Evolutionary conservation across 2,113 vertebrate genomes (phyloP).

Genomic region (cat (Felis catus)): DNA sequence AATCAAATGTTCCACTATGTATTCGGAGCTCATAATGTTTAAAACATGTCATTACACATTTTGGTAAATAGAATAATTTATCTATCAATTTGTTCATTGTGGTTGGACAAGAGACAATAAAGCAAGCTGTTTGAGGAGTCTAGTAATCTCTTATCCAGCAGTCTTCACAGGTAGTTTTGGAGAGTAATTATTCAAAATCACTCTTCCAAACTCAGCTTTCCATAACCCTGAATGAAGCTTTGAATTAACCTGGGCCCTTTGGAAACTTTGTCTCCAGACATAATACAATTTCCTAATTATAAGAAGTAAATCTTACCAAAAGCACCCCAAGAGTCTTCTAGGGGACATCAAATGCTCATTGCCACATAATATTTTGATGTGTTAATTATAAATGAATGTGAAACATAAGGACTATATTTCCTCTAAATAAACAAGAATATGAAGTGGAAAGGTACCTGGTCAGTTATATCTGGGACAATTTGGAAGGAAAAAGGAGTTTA

Average conservation of each 20-base stretch:
- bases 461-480: background rate
- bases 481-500: constrained; percentile 50
- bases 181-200: background rate
- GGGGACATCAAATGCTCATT: background rate
- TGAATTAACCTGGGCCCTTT: constrained; percentile 20
- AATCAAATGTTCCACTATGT: background rate
- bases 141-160: background rate
- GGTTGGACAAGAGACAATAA: background rate
- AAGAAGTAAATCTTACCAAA: constrained; percentile 63
- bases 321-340: constrained; percentile 45
- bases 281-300: constrained; percentile 25
- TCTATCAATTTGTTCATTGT: background rate
- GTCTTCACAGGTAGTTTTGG: background rate
- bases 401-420: constrained; percentile 55
- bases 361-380: constrained; percentile 52
- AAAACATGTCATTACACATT: background rate
- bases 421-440: constrained; percentile 63
- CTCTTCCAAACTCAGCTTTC: background rate
- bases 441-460: constrained; percentile 41
- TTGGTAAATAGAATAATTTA: background rate
- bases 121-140: background rate
- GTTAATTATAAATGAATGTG: constrained; percentile 53
- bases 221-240: constrained; percentile 19
- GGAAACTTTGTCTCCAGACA: constrained; percentile 46
- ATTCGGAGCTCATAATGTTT: background rate